phyloP scores from a whole-genome alignment of 1,140 invertebrate genomes.

The Drosophila triauraria region DNA sequence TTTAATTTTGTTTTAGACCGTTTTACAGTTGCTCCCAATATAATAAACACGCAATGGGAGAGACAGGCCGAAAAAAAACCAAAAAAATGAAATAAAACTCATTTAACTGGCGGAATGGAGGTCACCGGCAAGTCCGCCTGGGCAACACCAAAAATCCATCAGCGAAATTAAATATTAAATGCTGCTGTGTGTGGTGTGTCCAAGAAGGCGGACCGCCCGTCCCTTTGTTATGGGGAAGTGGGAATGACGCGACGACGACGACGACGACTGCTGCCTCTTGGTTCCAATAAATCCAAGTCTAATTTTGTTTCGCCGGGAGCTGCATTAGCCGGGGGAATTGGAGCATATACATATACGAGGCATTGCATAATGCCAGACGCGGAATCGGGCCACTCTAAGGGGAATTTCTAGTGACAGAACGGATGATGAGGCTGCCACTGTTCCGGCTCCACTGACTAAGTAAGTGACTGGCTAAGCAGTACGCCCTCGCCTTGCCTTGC shows the following conservation, averaged over 20 bases:
- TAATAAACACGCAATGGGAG: conserved; percentile 56
- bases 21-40: conserved; percentile 49
- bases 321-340: conserved; percentile 46
- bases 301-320: conserved; percentile 37
- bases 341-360: conserved; percentile 21
- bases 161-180: conserved; percentile 70
- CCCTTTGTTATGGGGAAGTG: conserved; percentile 16
- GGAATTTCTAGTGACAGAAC: conserved; percentile 27
- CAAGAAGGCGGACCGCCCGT: conserved; percentile 19
- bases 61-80: conserved; percentile 26
- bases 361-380: conserved; percentile 39
- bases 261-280: conserved; percentile 32
- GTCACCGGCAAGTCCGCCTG: conserved; percentile 52
- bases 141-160: conserved; percentile 52
- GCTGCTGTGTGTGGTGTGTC: conserved; percentile 17
- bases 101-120: conserved; percentile 44
- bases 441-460: conserved; percentile 9
- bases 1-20: conserved; percentile 44
- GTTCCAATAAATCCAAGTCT: conserved; percentile 45
- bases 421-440: conserved; percentile 5
- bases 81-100: conserved; percentile 34
- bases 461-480: conserved; percentile 11
- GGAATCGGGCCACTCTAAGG: not conserved
- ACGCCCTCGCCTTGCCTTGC: conserved; percentile 1
- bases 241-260: conserved; percentile 43